Evolutionary conservation across 2,113 vertebrate genomes (phyloP).

Genomic region (Oriolus oriolus): DNA sequence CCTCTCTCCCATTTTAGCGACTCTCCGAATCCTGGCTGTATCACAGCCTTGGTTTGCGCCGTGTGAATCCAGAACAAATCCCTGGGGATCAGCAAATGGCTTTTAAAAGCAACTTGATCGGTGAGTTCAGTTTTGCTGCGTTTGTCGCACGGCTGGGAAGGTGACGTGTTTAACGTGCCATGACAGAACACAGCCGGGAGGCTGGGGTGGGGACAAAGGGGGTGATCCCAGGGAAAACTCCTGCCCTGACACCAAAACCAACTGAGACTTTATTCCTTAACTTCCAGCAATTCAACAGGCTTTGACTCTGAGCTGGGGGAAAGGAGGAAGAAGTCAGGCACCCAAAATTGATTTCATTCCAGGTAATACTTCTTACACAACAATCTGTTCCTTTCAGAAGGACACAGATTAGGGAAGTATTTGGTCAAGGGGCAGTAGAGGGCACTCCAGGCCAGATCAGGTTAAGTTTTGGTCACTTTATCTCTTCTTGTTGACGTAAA

Average conservation of each 20-base stretch:
- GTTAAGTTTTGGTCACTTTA: constrained; percentile 91
- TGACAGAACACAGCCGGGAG: fast-evolving
- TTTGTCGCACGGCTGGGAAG: not conserved
- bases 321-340: not conserved
- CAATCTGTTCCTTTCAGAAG: constrained; percentile 56
- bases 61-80: not conserved
- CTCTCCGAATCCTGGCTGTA: fast-evolving
- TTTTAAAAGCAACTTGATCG: not conserved
- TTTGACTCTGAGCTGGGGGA: not conserved
- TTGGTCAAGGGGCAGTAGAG: constrained; percentile 89
- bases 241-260: not conserved
- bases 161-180: not conserved
- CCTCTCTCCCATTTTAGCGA: fast-evolving
- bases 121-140: not conserved
- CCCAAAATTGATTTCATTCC: not conserved
- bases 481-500: constrained; percentile 92
- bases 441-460: constrained; percentile 92
- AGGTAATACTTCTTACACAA: constrained; percentile 16
- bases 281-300: not conserved
- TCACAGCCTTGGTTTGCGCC: not conserved
- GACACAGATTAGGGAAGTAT: constrained; percentile 81
- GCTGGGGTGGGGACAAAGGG: not conserved
- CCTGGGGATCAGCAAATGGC: not conserved
- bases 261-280: not conserved
- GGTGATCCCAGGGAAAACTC: not conserved